Conservation (phyloP, 2,888 invertebrate species). For the Chloromyia formosa region DNA sequence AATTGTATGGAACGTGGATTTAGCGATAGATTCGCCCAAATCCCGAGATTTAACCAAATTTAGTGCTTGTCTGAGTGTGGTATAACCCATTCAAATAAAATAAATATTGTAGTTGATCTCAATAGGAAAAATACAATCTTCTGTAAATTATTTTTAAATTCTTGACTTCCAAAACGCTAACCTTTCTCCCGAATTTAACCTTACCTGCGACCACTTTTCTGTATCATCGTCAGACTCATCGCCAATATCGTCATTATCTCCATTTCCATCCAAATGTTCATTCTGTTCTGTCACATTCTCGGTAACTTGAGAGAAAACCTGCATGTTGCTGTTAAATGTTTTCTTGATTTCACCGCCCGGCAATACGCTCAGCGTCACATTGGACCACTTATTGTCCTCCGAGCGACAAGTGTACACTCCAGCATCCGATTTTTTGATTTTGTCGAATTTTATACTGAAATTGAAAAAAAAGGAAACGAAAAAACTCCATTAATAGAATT, state of each 20-base stretch:
- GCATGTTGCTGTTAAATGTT: slow-evolving; percentile 43
- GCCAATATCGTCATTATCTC: slow-evolving; percentile 13
- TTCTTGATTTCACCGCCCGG: slow-evolving; percentile 46
- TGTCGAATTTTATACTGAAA: slow-evolving; percentile 52
- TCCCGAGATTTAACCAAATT: too few relatives aligned
- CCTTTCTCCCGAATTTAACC: not conserved
- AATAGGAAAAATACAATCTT: too few relatives aligned
- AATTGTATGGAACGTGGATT: too few relatives aligned
- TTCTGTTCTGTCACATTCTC: slow-evolving; percentile 32
- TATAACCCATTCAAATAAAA: too few relatives aligned
- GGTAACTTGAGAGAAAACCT: slow-evolving; percentile 46
- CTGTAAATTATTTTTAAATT: too few relatives aligned
- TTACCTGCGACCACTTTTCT: slow-evolving; percentile 42
- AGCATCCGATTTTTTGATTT: slow-evolving; percentile 54
- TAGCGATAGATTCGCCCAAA: too few relatives aligned
- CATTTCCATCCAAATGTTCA: slow-evolving; percentile 21
- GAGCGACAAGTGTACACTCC: slow-evolving; percentile 58
- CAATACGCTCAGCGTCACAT: slow-evolving; percentile 56
- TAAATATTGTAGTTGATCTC: too few relatives aligned
- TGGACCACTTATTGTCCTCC: slow-evolving; percentile 55
- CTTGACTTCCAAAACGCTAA: too few relatives aligned
- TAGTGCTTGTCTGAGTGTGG: too few relatives aligned
- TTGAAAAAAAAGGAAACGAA: slow-evolving; percentile 32
- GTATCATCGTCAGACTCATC: slow-evolving; percentile 43
- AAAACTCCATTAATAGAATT: not conserved